Base-by-base conservation (phyloP, 2,797 vertebrate species). In the Spizella passerina region DNA sequence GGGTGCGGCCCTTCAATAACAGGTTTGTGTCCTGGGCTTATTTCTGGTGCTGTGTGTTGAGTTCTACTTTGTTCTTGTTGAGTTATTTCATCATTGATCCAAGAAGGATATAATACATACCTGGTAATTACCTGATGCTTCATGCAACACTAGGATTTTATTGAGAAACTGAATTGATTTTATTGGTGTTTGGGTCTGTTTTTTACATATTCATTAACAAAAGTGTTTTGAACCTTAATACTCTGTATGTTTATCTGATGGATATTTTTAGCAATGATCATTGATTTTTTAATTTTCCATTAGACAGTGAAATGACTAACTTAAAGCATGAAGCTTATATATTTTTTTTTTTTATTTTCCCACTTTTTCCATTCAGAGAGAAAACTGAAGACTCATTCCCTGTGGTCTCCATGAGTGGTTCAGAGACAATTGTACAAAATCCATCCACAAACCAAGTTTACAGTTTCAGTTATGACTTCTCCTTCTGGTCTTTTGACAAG, bases 401-500 rank as follows among this genome's bases (percentile, higher is more conserved):
- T 84, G 99, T 99, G 8, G 97, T 99, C 91, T 99, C 98, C 89
- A 97, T 99, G 98, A 96, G 95, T 3, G 98, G 97, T 29, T 98
- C 98, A 49, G 98, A 99, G 91, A 98, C 98, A 8, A 24, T 97
- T 5, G 98, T 99, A 84, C 98, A 96, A 36, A 98, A 99, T 94
- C 99, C 98, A 1, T 98, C 98, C 82, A 98, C 98, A 88, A 99
- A 98, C 82, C 99, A 99, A 94, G 97, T 79, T 30, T 98, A 98
- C 95, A 98, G 59, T 53, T 99, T 99, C 91, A 96, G 41, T 26
- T 99, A 98, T 4, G 99, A 99, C 94, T 98, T 98, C 79, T 98
- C 98, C 12, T 99, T 99, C 86, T 99, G 98, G 98, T 99, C 99
- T 11, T 98, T 99, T 88, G 98, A 99, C 14, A 95, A 98, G 30